Base-by-base conservation (phyloP, 37 sponge, comb jelly and placozoan genomes). In the Bolinopsis microptera region DNA sequence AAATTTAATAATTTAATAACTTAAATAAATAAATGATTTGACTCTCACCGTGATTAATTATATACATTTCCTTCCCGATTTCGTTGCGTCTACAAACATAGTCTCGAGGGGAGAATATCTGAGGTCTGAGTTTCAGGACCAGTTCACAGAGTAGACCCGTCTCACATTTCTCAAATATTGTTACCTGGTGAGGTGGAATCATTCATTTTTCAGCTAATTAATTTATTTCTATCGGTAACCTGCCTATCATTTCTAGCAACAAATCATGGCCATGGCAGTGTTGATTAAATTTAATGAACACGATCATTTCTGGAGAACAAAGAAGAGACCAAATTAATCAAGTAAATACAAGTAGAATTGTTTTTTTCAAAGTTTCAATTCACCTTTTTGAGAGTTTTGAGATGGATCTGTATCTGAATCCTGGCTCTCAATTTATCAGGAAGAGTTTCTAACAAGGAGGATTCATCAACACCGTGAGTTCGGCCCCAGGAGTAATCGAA, bases 321-420 rank as follows among this genome's bases (percentile, higher is more conserved):
- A n/a, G n/a, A n/a, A n/a, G n/a, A n/a, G n/a, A n/a, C n/a, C n/a
- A n/a, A n/a, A n/a, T n/a, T n/a, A n/a, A n/a, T n/a, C n/a, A n/a
- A n/a, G n/a, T n/a, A n/a, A n/a, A n/a, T n/a, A n/a, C n/a, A n/a
- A n/a, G n/a, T n/a, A n/a, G n/a, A n/a, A n/a, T n/a, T n/a, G n/a
- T n/a, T n/a, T n/a, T n/a, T n/a, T n/a, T n/a, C n/a, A n/a, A n/a
- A n/a, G n/a, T n/a, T n/a, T n/a, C n/a, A n/a, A n/a, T n/a, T 21
- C 16, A 96, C 97, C 69, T 94, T 92, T n/a, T 94, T 90, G 26
- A 98, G 93, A 0, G 96, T 97, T 38, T 94, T 96, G 86, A 96
- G 95, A 92, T 98, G 97, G 0, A 96, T 97, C 75, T 97, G 95
- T n/a, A 98, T 95, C 27, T 96, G 94, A 21, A 61, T 95, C 40